Conservation (phyloP, 2,888 invertebrate species). For the Drosophila testacea region DNA sequence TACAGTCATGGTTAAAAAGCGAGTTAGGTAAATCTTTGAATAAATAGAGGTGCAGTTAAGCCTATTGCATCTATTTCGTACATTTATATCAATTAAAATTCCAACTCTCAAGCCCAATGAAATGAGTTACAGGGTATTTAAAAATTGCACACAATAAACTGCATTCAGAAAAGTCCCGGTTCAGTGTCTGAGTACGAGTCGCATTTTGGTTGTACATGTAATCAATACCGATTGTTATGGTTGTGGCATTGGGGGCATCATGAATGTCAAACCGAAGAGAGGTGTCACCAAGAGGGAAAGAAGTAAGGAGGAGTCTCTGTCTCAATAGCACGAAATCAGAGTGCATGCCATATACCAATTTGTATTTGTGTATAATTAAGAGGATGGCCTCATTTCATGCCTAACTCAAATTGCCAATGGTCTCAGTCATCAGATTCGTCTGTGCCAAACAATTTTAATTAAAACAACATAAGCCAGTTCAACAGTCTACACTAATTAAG, state of each 20-base stretch:
- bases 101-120: background rate
- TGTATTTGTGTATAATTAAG: slow-evolving; percentile 68
- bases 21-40: too few species aligned
- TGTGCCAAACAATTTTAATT: slow-evolving; percentile 50
- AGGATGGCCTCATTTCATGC: slow-evolving; percentile 45
- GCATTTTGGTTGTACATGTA: slow-evolving; percentile 57
- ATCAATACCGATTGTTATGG: slow-evolving; percentile 75
- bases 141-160: background rate
- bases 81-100: too few species aligned
- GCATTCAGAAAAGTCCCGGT: background rate
- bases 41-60: too few species aligned
- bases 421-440: slow-evolving; percentile 5
- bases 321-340: slow-evolving; percentile 34
- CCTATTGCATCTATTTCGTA: too few species aligned
- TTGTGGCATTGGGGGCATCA: slow-evolving; percentile 51
- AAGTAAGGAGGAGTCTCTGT: background rate
- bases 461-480: slow-evolving; percentile 41
- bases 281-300: background rate
- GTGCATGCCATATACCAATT: slow-evolving; percentile 61
- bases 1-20: too few species aligned
- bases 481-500: slow-evolving; percentile 7
- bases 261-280: slow-evolving; percentile 36
- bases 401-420: slow-evolving; percentile 50
- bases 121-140: slow-evolving; percentile 16
- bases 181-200: slow-evolving; percentile 31